phyloP scores from a whole-genome alignment of 2,797 vertebrate species.

The Mus minutoides region DNA sequence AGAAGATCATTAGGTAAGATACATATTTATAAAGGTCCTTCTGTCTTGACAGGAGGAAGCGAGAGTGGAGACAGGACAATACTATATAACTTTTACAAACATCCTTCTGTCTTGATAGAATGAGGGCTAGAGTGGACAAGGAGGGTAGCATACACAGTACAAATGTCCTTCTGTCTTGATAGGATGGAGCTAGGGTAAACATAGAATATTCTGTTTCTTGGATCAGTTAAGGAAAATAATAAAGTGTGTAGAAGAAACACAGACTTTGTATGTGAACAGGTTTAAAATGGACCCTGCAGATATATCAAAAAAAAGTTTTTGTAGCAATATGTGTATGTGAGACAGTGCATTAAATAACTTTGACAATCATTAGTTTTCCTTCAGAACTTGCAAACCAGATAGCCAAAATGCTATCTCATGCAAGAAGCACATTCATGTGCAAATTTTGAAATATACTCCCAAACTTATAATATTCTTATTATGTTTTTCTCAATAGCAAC shows the following conservation, averaged over 20 bases:
- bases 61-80: not conserved
- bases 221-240: not conserved
- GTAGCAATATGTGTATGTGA: not conserved
- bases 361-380: conserved; percentile 1
- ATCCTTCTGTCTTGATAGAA: not conserved
- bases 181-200: not conserved
- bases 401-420: not conserved
- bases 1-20: not conserved
- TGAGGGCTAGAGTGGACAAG: not conserved
- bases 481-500: not conserved
- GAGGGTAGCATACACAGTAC: not conserved
- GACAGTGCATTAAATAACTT: not conserved
- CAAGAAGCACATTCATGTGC: not conserved
- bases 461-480: conserved; percentile 24
- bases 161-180: not conserved
- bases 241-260: not conserved
- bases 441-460: not conserved
- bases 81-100: not conserved
- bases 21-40: not conserved
- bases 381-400: not conserved
- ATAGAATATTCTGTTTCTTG: not conserved
- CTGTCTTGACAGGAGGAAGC: not conserved
- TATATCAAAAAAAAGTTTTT: conserved; percentile 26
- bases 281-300: not conserved
- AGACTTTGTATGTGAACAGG: not conserved